Evolutionary conservation across 2,113 vertebrate genomes (phyloP).

Genomic region (Hyla sarda): DNA sequence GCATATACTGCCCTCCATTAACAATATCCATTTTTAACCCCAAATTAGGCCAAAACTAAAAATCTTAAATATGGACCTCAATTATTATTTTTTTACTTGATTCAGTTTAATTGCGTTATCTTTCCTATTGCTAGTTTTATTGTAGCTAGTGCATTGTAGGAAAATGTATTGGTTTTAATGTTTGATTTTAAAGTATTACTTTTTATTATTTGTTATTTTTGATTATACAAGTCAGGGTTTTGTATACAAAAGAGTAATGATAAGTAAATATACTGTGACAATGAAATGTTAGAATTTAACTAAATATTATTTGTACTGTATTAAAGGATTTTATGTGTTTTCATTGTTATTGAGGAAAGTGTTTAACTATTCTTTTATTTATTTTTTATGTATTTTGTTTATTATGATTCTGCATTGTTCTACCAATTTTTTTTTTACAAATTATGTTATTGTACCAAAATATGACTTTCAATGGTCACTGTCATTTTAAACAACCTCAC

Average conservation of each 20-base stretch:
- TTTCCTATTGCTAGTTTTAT: neutral
- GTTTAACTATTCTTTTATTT: too few relatives aligned
- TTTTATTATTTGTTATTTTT: neutral
- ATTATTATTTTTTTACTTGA: neutral
- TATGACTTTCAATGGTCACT: too few relatives aligned
- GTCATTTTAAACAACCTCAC: too few relatives aligned
- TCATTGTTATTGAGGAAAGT: too few relatives aligned
- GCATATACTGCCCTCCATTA: conserved; percentile 47
- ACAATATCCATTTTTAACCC: conserved; percentile 66
- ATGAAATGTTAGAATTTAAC: neutral
- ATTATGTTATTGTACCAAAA: neutral
- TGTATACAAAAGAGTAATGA: neutral
- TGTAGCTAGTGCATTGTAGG: neutral
- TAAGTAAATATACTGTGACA: neutral
- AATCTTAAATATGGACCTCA: neutral
- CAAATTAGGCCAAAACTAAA: conserved; percentile 67
- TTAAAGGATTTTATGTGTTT: neutral
- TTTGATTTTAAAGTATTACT: neutral
- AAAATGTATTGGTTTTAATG: neutral
- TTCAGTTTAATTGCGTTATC: neutral
- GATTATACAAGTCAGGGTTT: neutral
- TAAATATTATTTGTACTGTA: neutral
- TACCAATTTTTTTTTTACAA: neutral
- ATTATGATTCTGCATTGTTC: neutral
- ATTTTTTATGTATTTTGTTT: neutral